phyloP scores from a whole-genome alignment of 2,797 vertebrate genomes.

The Peromyscus attwateri region DNA sequence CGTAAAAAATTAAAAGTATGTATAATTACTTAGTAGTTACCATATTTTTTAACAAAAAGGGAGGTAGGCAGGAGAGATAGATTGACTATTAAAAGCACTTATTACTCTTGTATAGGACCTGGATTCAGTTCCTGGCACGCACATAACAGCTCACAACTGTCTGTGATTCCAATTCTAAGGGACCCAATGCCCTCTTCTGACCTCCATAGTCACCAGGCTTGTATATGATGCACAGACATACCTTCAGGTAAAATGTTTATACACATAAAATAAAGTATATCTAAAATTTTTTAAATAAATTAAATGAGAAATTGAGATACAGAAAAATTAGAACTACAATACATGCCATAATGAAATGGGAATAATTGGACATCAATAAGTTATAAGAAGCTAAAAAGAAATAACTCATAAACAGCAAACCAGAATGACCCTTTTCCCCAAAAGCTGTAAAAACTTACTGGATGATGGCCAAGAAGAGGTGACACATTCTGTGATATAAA shows the following conservation, averaged over 20 bases:
- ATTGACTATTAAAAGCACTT: not conserved
- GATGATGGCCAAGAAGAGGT: conserved; percentile 95
- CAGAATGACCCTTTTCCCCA: not conserved
- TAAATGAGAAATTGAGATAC: not conserved
- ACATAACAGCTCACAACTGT: not conserved
- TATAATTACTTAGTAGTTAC: not conserved
- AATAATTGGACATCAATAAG: conserved; percentile 9
- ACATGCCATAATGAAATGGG: not conserved
- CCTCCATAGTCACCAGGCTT: not conserved
- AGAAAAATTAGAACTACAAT: conserved; percentile 54
- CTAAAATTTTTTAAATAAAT: not conserved
- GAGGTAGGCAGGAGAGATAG: not conserved
- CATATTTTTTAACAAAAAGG: not conserved
- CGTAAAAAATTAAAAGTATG: not conserved
- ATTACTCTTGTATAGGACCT: not conserved
- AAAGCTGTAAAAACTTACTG: conserved; percentile 91
- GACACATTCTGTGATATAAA: conserved; percentile 95
- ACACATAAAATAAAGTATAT: not conserved
- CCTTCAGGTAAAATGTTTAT: not conserved
- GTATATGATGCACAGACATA: not conserved
- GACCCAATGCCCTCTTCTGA: not conserved
- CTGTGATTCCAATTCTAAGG: not conserved
- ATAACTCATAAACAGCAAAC: not conserved
- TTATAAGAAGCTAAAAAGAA: conserved; percentile 25
- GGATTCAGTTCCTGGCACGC: not conserved